Conservation (phyloP, 2,797 vertebrate genomes). For the Cuniculus paca region DNA sequence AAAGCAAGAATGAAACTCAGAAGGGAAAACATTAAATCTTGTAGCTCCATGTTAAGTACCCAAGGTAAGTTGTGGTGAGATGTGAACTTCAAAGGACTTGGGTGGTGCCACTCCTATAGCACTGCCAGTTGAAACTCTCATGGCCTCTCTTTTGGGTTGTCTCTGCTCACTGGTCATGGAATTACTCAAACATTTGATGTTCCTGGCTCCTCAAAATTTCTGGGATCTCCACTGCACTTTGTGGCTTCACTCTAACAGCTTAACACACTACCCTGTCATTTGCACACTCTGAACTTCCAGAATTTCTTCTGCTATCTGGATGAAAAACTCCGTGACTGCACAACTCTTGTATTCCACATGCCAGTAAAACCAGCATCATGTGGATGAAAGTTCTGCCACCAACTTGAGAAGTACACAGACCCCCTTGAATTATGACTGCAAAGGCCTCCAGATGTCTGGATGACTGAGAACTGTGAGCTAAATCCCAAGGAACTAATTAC, state of each 20-base stretch:
- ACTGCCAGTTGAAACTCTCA: too few species aligned
- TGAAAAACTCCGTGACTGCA: not conserved
- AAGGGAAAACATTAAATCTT: too few species aligned
- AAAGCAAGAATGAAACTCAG: too few species aligned
- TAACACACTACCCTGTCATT: not conserved
- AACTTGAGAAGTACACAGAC: too few species aligned
- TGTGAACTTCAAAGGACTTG: too few species aligned
- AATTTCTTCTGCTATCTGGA: not conserved
- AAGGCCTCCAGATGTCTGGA: not conserved
- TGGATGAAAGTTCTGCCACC: not conserved
- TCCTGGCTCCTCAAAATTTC: not conserved
- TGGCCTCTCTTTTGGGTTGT: too few species aligned
- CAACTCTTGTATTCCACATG: not conserved
- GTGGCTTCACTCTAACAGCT: not conserved
- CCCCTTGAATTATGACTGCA: not conserved
- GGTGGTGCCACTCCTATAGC: too few species aligned
- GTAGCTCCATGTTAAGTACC: too few species aligned
- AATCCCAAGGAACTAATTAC: not conserved
- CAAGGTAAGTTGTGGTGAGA: too few species aligned
- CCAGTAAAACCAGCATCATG: not conserved
- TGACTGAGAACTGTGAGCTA: not conserved
- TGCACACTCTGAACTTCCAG: not conserved
- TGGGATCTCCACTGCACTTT: not conserved
- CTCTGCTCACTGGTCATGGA: not conserved
- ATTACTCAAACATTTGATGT: not conserved